phyloP scores from a whole-genome alignment of 2,888 invertebrate genomes.

The Cerastis rubricosa region DNA sequence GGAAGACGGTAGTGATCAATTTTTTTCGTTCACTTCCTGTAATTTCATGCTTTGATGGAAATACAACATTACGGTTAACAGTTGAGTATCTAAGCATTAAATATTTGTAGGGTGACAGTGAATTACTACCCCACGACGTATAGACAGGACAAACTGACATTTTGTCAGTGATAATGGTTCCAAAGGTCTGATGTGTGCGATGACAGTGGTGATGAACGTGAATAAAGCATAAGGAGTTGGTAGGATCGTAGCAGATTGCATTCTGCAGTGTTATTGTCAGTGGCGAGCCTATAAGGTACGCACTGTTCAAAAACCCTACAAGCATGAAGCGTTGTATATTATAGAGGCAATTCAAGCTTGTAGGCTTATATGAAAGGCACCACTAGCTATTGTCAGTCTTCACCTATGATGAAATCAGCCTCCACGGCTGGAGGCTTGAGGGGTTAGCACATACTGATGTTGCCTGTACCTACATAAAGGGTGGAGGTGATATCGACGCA shows the following conservation, averaged over 20 bases:
- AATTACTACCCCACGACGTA: not conserved
- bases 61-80: not conserved
- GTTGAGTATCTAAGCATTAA: not conserved
- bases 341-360: not conserved
- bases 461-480: too few relatives aligned
- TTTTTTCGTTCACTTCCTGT: constrained; percentile 22
- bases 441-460: too few relatives aligned
- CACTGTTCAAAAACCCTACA: not conserved
- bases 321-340: not conserved
- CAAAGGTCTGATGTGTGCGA: not conserved
- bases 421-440: too few relatives aligned
- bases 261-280: not conserved
- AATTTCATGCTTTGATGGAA: constrained; percentile 3
- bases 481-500: too few relatives aligned
- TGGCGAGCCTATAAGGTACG: too few relatives aligned
- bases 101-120: not conserved
- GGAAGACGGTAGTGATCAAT: not conserved
- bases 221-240: not conserved
- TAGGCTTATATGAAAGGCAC: too few relatives aligned
- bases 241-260: not conserved
- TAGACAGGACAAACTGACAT: not conserved
- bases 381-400: too few relatives aligned
- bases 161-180: not conserved
- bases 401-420: too few relatives aligned
- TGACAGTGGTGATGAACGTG: not conserved